These are phyloP conservation scores for Drosophila tristis DNA, from an alignment of 1,140 invertebrate genomes.

Conservation along the genomic window DNA sequence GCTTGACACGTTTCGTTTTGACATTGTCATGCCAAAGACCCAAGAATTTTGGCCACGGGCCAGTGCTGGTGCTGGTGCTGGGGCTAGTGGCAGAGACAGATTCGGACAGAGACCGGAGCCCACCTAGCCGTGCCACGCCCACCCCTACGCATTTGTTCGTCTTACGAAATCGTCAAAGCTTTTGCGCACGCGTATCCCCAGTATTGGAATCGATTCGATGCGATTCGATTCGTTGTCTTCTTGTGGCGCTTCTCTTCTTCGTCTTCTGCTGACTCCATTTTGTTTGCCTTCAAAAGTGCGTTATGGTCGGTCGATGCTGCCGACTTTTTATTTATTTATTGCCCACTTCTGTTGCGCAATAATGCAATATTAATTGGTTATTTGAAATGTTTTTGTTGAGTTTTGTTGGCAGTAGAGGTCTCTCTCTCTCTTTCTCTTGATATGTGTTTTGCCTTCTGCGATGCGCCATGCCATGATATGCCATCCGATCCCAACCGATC, in stretches of 20 bases:
- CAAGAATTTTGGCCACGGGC: slow-evolving; percentile 61
- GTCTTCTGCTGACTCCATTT: slow-evolving; percentile 6
- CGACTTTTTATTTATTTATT: slow-evolving; percentile 54
- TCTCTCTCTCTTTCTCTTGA: not conserved
- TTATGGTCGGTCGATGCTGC: slow-evolving; percentile 18
- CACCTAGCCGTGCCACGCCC: slow-evolving; percentile 8
- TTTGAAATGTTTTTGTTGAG: slow-evolving; percentile 34
- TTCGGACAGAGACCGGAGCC: not conserved
- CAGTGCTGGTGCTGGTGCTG: not conserved
- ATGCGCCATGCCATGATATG: no score
- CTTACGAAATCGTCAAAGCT: slow-evolving; percentile 55
- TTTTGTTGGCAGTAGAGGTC: not conserved
- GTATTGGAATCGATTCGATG: not conserved
- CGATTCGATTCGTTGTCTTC: slow-evolving; percentile 2
- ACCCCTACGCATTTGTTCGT: slow-evolving; percentile 12
- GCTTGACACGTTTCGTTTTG: slow-evolving; percentile 70
- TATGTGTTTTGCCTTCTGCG: no score
- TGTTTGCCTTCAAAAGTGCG: slow-evolving; percentile 25
- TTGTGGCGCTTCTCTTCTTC: slow-evolving; percentile 5
- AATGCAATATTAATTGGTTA: slow-evolving; percentile 64
- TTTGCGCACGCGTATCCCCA: slow-evolving; percentile 65
- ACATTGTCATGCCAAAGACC: slow-evolving; percentile 63
- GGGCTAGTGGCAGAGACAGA: slow-evolving; percentile 2
- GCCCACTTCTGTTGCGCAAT: slow-evolving; percentile 48
- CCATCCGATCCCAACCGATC: no score